Evolutionary conservation across 2,797 vertebrate species (phyloP).

Genomic region (Acestrorhynchus altus): DNA sequence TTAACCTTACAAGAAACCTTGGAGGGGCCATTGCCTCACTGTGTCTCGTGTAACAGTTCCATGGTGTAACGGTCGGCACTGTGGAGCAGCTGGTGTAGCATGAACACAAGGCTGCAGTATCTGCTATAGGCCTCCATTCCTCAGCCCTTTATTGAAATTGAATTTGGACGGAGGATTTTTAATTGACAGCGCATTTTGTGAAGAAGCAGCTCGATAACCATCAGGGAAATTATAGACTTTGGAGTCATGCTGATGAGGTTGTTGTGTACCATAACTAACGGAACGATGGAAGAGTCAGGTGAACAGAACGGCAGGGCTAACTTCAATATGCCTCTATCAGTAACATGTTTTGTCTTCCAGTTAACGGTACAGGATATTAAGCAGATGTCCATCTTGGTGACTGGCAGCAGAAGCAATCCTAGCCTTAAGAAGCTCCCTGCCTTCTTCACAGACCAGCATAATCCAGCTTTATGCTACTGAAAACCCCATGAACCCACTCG

Average conservation of each 20-base stretch:
- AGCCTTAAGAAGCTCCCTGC: neutral
- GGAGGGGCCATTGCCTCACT: no score
- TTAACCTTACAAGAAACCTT: no score
- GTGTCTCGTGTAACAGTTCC: no score
- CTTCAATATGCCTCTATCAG: neutral
- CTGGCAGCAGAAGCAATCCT: neutral
- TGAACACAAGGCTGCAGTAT: neutral
- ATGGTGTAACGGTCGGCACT: no score
- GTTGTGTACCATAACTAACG: no score
- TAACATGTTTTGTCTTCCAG: neutral
- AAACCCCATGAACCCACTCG: neutral
- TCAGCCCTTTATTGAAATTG: neutral
- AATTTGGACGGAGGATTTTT: neutral
- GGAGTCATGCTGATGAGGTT: neutral
- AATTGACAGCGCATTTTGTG: neutral
- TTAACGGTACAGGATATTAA: neutral
- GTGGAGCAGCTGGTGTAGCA: no score
- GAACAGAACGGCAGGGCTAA: neutral
- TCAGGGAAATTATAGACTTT: neutral
- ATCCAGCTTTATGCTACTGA: conserved; percentile 17
- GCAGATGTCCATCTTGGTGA: conserved; percentile 12
- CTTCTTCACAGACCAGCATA: conserved; percentile 6
- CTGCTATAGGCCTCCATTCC: neutral
- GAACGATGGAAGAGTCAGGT: neutral
- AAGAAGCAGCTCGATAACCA: neutral